Conservation (phyloP, 2,888 invertebrate genomes). For the Nemoura dubitans region DNA sequence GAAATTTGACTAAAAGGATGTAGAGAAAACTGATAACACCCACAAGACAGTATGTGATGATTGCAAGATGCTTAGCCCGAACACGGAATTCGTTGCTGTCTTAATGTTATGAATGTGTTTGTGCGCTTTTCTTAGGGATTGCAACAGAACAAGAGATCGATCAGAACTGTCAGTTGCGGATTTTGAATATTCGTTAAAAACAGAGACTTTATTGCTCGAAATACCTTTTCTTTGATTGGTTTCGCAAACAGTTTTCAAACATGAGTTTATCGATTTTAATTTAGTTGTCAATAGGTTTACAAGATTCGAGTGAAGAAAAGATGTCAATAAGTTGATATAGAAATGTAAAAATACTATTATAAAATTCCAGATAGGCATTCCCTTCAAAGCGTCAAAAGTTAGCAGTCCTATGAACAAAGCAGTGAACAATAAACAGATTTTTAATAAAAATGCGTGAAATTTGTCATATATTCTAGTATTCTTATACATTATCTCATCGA, state of each 20-base stretch:
- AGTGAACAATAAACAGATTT: too few relatives aligned
- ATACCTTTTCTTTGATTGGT: too few relatives aligned
- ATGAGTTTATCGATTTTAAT: background rate
- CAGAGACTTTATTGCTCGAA: background rate
- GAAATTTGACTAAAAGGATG: background rate
- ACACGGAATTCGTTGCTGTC: background rate
- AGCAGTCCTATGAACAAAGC: too few relatives aligned
- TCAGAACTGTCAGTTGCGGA: background rate
- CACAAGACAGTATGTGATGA: background rate
- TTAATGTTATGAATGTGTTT: background rate
- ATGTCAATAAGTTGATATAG: background rate
- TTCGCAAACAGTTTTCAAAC: background rate
- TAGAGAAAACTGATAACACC: background rate
- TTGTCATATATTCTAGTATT: background rate
- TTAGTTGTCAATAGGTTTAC: background rate
- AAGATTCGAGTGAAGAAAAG: background rate
- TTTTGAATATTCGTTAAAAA: background rate
- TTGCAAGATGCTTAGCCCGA: background rate
- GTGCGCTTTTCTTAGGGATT: background rate
- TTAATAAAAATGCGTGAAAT: background rate
- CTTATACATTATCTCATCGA: background rate
- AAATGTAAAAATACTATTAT: background rate
- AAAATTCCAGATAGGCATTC: background rate
- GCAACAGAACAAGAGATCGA: background rate
- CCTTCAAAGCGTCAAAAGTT: too few relatives aligned